phyloP scores from a whole-genome alignment of 2,113 vertebrate species.

The Tiliqua scincoides region DNA sequence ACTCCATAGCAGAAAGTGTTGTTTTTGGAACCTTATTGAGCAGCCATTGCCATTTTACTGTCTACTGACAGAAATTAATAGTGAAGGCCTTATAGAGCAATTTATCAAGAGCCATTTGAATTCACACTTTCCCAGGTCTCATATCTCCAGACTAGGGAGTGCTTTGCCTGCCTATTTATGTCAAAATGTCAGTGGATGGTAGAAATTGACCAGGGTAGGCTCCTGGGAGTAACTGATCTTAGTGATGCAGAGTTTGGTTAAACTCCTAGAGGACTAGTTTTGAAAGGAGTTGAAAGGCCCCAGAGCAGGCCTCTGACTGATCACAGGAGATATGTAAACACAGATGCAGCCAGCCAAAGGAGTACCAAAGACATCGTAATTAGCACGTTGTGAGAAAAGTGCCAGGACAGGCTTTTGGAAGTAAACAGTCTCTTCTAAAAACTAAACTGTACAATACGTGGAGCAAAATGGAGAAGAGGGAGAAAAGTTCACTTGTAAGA shows the following conservation, averaged over 20 bases:
- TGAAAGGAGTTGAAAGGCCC: slow-evolving; percentile 71
- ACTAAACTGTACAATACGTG: not conserved
- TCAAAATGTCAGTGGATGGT: slow-evolving; percentile 73
- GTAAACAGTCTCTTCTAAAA: slow-evolving; percentile 43
- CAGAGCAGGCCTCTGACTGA: slow-evolving; percentile 53
- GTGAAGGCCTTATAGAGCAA: slow-evolving; percentile 78
- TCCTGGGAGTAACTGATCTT: slow-evolving; percentile 69
- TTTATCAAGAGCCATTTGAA: slow-evolving; percentile 83
- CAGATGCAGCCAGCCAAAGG: slow-evolving; percentile 62
- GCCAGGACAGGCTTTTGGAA: slow-evolving; percentile 28
- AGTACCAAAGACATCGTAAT: slow-evolving; percentile 46
- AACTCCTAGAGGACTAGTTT: slow-evolving; percentile 56
- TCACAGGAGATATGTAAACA: slow-evolving; percentile 67
- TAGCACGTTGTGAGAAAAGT: slow-evolving; percentile 32
- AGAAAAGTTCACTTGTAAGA: slow-evolving; percentile 26
- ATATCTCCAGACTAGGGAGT: slow-evolving; percentile 71
- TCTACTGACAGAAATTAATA: slow-evolving; percentile 86
- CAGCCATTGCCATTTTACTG: slow-evolving; percentile 83
- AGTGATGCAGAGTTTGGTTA: slow-evolving; percentile 64
- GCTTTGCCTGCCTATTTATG: slow-evolving; percentile 62
- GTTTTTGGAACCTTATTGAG: slow-evolving; percentile 86
- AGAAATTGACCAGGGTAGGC: slow-evolving; percentile 65
- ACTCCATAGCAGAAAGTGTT: slow-evolving; percentile 82
- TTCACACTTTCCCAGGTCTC: slow-evolving; percentile 70
- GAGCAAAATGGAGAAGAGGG: not conserved